Evolutionary conservation across 1,140 invertebrate species (phyloP).

Genomic region (Drosophila grimshawi): DNA sequence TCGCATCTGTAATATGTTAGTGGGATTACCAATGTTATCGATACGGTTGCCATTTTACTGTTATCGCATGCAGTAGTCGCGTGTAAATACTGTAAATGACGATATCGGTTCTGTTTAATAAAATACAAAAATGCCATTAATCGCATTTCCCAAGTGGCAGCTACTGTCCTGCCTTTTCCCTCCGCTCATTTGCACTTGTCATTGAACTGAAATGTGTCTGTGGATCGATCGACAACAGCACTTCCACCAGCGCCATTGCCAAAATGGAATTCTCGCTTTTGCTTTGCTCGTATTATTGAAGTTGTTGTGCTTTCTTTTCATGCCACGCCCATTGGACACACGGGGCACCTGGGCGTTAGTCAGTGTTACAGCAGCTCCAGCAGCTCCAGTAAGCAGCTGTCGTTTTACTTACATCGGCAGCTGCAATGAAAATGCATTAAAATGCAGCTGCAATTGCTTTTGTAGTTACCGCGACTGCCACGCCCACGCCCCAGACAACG

Average conservation of each 20-base stretch:
- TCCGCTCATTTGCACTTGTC: slow-evolving; percentile 58
- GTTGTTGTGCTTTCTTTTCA: slow-evolving; percentile 20
- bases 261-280: slow-evolving; percentile 50
- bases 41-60: not conserved
- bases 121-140: slow-evolving; percentile 32
- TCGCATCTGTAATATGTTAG: not conserved
- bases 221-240: slow-evolving; percentile 7
- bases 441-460: slow-evolving; percentile 68
- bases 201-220: slow-evolving; percentile 29
- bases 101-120: slow-evolving; percentile 24
- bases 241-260: slow-evolving; percentile 25
- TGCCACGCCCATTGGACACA: slow-evolving; percentile 34
- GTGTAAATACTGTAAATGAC: slow-evolving; percentile 18
- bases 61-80: not conserved
- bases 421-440: slow-evolving; percentile 67
- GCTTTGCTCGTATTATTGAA: slow-evolving; percentile 4
- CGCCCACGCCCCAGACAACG: not conserved
- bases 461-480: slow-evolving; percentile 34
- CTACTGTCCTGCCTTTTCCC: not conserved
- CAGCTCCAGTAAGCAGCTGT: slow-evolving; percentile 10
- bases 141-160: slow-evolving; percentile 40
- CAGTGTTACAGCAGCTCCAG: not conserved
- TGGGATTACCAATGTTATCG: not conserved
- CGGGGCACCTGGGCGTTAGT: slow-evolving; percentile 19
- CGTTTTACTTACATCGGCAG: slow-evolving; percentile 18